Conservation (phyloP, 2,113 vertebrate genomes). For the Cyprinodon tularosa region DNA sequence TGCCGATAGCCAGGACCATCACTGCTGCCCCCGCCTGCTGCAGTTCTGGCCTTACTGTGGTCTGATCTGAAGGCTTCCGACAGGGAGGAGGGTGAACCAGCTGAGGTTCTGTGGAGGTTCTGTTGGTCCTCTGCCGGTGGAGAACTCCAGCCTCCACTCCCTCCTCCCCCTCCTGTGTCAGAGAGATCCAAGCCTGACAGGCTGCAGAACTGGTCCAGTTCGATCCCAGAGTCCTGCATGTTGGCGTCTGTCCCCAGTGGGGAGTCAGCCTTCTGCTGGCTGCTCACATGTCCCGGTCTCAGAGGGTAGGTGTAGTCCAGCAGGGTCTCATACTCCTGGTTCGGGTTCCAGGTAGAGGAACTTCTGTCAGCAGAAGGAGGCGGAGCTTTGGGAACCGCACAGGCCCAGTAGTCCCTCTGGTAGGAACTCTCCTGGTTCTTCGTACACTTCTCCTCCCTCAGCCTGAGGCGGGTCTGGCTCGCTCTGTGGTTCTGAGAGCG, state of each 20-base stretch:
- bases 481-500: conserved; percentile 16
- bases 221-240: conserved; percentile 89
- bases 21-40: not conserved
- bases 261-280: conserved; percentile 50
- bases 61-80: conserved; percentile 18
- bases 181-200: conserved; percentile 53
- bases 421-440: conserved; percentile 66
- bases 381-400: conserved; percentile 82
- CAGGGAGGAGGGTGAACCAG: conserved; percentile 46
- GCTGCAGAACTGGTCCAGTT: conserved; percentile 82
- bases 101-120: conserved; percentile 32
- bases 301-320: conserved; percentile 94
- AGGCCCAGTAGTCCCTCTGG: conserved; percentile 88
- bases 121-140: conserved; percentile 33
- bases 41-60: not conserved
- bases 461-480: conserved; percentile 19
- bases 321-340: conserved; percentile 88
- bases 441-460: conserved; percentile 2
- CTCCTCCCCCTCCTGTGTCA: not conserved
- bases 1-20: conserved; percentile 12
- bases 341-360: conserved; percentile 86
- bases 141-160: conserved; percentile 2
- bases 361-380: conserved; percentile 83
- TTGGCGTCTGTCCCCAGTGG: conserved; percentile 55
- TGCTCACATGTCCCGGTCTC: conserved; percentile 74